Percentiles rank a stretch among this genome's conserved stretches.
Evolutionary conservation across 2,888 invertebrate species (phyloP).

Genomic region (Ecdyonurus torrentis): DNA sequence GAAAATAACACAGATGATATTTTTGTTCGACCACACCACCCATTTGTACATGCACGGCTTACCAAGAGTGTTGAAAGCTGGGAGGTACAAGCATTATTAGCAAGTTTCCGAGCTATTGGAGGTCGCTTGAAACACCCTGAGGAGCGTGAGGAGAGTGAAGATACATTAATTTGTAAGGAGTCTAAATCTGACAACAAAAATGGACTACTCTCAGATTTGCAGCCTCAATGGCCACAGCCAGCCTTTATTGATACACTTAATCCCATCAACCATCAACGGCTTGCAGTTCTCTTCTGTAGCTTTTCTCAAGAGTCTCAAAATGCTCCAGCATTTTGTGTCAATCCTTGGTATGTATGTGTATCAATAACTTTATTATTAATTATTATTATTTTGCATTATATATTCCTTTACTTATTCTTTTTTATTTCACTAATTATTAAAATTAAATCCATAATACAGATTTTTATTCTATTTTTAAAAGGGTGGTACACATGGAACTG

Average conservation of each 20-base stretch:
- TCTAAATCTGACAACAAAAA: background rate
- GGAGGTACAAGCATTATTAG: constrained; percentile 52
- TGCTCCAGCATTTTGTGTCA: constrained; percentile 76
- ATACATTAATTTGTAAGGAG: background rate
- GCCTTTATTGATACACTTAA: constrained; percentile 48
- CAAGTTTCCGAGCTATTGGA: constrained; percentile 77
- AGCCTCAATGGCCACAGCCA: no score
- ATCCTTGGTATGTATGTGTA: constrained; percentile 62
- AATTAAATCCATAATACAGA: background rate
- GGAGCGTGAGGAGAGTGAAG: background rate
- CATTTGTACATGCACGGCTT: constrained; percentile 55
- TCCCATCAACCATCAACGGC: constrained; percentile 65
- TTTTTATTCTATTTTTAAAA: constrained; percentile 21
- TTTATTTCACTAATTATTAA: no score
- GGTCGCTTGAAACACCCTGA: constrained; percentile 29
- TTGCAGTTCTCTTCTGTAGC: constrained; percentile 81
- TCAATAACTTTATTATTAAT: no score
- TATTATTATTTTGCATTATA: background rate
- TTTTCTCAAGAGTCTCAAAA: constrained; percentile 57
- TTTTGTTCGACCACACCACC: constrained; percentile 33
- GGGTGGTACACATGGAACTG: constrained; percentile 85
- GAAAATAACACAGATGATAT: no score
- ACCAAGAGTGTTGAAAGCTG: constrained; percentile 43
- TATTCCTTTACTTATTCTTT: background rate
- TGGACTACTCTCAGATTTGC: no score